A percentile compares a stretch with the other conserved stretches of the same genome.
Conservation (phyloP, 92 coral and sea anemone species). For the Palythoa caribaeorum region DNA sequence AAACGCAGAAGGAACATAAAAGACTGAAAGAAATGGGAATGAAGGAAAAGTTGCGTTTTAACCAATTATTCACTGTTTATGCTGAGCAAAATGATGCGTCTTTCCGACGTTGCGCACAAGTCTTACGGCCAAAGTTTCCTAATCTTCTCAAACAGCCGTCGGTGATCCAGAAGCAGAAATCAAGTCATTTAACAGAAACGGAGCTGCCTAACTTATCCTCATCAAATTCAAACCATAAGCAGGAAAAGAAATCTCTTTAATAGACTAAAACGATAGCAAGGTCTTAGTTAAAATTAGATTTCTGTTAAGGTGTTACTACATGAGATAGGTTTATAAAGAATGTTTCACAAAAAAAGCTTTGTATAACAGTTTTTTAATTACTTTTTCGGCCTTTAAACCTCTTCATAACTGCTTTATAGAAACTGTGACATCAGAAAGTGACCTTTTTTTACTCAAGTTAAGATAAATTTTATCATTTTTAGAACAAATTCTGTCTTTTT, state of each 20-base stretch:
- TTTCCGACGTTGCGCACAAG: constrained; percentile 76
- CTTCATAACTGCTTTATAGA: too few relatives aligned
- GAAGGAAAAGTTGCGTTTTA: constrained; percentile 78
- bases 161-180: constrained; percentile 56
- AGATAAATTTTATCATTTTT: too few relatives aligned
- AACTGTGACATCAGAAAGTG: too few relatives aligned
- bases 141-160: constrained; percentile 69
- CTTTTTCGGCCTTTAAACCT: too few relatives aligned
- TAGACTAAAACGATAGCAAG: not conserved
- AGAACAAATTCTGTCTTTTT: too few relatives aligned
- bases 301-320: not conserved
- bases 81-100: constrained; percentile 87
- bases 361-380: not conserved
- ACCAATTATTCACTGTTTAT: constrained; percentile 79
- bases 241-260: not conserved
- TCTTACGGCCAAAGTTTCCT: constrained; percentile 85
- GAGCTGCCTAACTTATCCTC: constrained; percentile 48
- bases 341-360: not conserved
- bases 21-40: constrained; percentile 69
- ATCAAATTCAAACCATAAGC: constrained; percentile 1
- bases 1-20: constrained; percentile 23
- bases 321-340: not conserved
- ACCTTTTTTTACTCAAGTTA: too few relatives aligned
- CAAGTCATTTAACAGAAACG: not conserved
- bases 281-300: not conserved